phyloP scores from a whole-genome alignment of 2,888 invertebrate species.

The Lepas anatifera region DNA sequence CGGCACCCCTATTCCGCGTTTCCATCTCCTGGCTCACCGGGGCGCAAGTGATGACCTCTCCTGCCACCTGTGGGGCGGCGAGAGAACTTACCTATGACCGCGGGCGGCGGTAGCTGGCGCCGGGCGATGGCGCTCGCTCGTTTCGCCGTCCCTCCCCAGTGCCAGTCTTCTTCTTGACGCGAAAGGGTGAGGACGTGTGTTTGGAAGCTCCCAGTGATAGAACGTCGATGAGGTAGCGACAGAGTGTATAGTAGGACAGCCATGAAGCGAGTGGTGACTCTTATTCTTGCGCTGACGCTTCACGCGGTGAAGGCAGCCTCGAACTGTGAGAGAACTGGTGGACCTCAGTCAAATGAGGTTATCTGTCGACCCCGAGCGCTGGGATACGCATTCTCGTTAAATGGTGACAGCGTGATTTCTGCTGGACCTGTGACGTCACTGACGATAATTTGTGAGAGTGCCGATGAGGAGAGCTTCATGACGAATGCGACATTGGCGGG shows the following conservation, averaged over 20 bases:
- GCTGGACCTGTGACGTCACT: slow-evolving; percentile 20
- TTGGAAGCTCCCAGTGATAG: no score
- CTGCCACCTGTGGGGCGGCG: neutral
- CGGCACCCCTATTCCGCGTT: no score
- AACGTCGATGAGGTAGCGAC: neutral
- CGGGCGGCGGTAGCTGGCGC: neutral
- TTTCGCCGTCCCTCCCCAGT: no score
- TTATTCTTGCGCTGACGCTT: neutral
- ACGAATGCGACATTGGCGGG: slow-evolving; percentile 22
- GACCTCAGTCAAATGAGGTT: neutral
- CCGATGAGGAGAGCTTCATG: slow-evolving; percentile 64
- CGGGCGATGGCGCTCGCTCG: neutral
- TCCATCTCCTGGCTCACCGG: no score
- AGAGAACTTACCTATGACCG: neutral
- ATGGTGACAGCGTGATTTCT: slow-evolving; percentile 18
- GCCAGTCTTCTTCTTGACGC: no score
- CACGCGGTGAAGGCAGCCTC: neutral
- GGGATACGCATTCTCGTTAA: slow-evolving; percentile 14
- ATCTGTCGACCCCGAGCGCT: slow-evolving; percentile 9
- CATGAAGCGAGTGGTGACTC: neutral
- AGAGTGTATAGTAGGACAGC: neutral
- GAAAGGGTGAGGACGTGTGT: no score
- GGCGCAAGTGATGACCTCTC: no score
- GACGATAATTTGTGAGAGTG: slow-evolving; percentile 52
- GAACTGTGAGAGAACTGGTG: neutral